phyloP scores from a whole-genome alignment of 1,140 invertebrate genomes.

The Homarus americanus region DNA sequence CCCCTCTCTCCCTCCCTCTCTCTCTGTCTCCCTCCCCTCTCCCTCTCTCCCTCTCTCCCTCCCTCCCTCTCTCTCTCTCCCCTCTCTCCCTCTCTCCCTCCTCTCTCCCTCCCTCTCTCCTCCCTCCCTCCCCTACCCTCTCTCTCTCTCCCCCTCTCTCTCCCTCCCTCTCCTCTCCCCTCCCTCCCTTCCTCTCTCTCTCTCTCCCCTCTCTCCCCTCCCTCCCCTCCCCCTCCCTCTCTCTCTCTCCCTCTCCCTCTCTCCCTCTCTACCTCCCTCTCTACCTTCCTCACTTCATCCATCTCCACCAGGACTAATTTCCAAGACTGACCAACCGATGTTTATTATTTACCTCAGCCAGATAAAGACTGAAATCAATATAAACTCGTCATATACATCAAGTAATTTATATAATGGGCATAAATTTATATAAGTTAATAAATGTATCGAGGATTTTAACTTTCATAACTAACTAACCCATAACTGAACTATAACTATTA shows the following conservation, averaged over 20 bases:
- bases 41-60: background rate
- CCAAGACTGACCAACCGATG: no score
- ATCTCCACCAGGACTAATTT: no score
- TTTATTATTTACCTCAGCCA: no score
- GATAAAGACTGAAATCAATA: no score
- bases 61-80: constrained; percentile 9
- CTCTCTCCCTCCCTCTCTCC: background rate
- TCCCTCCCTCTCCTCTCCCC: constrained; percentile 1
- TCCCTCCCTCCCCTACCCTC: background rate
- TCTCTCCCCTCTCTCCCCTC: background rate
- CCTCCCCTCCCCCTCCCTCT: background rate
- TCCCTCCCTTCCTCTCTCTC: background rate
- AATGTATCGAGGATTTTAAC: no score
- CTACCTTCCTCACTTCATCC: background rate
- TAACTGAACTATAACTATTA: no score
- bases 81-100: background rate
- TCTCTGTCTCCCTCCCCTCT: background rate
- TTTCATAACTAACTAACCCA: no score
- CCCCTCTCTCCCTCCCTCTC: background rate
- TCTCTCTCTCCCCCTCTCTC: background rate
- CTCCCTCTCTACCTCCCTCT: background rate
- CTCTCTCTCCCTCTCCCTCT: background rate
- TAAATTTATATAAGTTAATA: no score
- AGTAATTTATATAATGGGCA: no score
- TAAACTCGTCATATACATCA: no score